Evolutionary conservation across 2,888 invertebrate genomes (phyloP).

Genomic region (Phymatocera aterrima): DNA sequence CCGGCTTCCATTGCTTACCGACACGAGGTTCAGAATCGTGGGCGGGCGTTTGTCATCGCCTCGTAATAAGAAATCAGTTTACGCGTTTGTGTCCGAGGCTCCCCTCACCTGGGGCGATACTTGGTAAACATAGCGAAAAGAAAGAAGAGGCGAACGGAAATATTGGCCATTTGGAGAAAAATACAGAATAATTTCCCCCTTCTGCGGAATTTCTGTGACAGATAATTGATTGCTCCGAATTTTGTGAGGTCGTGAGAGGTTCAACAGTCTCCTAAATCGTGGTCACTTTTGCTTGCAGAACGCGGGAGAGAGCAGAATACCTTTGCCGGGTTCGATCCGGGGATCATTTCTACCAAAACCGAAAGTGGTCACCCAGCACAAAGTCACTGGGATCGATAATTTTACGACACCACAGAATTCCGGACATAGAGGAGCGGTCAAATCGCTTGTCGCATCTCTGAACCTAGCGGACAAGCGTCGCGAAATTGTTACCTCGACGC

Average conservation of each 20-base stretch:
- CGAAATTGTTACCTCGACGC: slow-evolving; percentile 27
- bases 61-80: neutral
- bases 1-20: neutral
- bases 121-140: neutral
- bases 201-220: too few relatives aligned
- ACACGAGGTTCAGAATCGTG: neutral
- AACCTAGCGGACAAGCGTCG: slow-evolving; percentile 13
- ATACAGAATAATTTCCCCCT: too few relatives aligned
- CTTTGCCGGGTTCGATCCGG: slow-evolving; percentile 64
- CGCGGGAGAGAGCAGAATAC: slow-evolving; percentile 69
- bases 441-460: neutral
- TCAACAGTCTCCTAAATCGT: neutral
- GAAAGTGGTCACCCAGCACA: slow-evolving; percentile 57
- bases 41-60: slow-evolving; percentile 5
- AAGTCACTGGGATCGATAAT: slow-evolving; percentile 47
- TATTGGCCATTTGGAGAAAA: neutral
- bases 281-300: slow-evolving; percentile 60
- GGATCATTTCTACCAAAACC: slow-evolving; percentile 68
- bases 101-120: neutral
- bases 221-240: too few relatives aligned
- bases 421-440: slow-evolving; percentile 19
- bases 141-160: too few relatives aligned
- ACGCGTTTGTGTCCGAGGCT: neutral
- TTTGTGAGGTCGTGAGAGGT: neutral
- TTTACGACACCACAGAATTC: slow-evolving; percentile 43